Base-by-base conservation (phyloP, 2,888 invertebrate species). In the Rhorus exstirpatorius region DNA sequence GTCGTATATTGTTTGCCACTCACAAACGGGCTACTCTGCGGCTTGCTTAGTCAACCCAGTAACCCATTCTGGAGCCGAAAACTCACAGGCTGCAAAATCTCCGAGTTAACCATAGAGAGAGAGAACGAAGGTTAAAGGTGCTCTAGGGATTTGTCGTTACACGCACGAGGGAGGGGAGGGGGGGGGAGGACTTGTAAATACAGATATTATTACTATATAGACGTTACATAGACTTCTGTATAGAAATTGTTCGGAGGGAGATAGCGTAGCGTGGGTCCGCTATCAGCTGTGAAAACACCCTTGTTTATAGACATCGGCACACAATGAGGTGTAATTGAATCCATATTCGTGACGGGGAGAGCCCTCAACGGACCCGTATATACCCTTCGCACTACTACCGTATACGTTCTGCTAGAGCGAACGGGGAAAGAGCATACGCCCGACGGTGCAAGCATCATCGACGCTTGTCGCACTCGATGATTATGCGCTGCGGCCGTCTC, bases 271-370 rank as follows among this genome's bases (percentile, higher is more conserved):
- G 81, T 81, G 83, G 74, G 81, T 78, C 58, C 74, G 77, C 79
- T 89, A 91, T 91, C 91, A 91, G 91, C 91, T 91, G 91, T 91
- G 88, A 91, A 91, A 91, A 91, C 91, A 92, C 86, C 86, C 88
- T 90, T 91, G 90, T 91, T 91, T 91, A 92, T 91, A 91, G 90
- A 91, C 91, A 91, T 88, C 86, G 84, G 70, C 65, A 85, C 87
- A 92, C 91, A 92, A 92, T 91, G 90, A 91, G 87, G 89, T 91
- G 91, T 92, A 92, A 92, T 91, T 91, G 90, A 91, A 92, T 91
- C 91, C 89, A 89, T 90, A 91, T 90, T 90, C 87, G 78, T 77
- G 78, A 61, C 81, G 84, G 85, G 86, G 86, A 44, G 46, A 26
- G 31, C 75, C 75, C 58, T 76, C 46, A 68, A 12, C 61, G 49